A percentile compares a stretch with the other conserved stretches of the same genome.
phyloP scores from a whole-genome alignment of 92 coral and sea anemone genomes.

The Siderastrea radians region DNA sequence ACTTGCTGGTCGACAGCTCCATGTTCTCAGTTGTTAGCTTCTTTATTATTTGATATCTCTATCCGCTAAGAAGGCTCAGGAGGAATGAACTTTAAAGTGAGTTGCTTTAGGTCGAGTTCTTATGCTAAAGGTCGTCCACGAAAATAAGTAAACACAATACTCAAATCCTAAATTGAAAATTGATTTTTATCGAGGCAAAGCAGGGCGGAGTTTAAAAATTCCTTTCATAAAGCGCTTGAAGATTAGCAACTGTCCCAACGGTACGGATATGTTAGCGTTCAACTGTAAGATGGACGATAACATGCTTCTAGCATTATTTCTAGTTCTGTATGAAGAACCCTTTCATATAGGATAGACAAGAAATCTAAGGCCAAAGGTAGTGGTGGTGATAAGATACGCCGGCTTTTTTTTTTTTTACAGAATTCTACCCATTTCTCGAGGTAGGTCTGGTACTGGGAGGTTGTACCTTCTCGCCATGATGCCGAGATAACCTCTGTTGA shows the following conservation, averaged over 20 bases:
- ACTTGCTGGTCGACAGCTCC: constrained; percentile 17
- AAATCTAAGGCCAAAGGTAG: constrained; percentile 46
- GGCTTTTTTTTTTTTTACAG: constrained; percentile 1
- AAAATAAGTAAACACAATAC: constrained; percentile 30
- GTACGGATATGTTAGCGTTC: not conserved
- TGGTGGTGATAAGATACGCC: constrained; percentile 19
- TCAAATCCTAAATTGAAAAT: constrained; percentile 43
- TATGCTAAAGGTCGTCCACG: constrained; percentile 23
- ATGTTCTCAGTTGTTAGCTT: constrained; percentile 15
- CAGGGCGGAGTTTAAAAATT: constrained; percentile 45
- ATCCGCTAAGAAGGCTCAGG: constrained; percentile 8
- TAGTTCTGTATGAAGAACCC: constrained; percentile 41
- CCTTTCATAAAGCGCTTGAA: constrained; percentile 69
- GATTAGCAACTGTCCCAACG: constrained; percentile 65
- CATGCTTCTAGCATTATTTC: constrained; percentile 58
- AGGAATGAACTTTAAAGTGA: constrained; percentile 34
- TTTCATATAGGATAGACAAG: constrained; percentile 41
- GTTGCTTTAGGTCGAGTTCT: constrained; percentile 33
- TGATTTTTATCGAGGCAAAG: constrained; percentile 36
- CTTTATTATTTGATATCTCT: constrained; percentile 63
- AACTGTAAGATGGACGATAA: constrained; percentile 43
- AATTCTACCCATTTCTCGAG: constrained; percentile 54
- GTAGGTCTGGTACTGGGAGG: constrained; percentile 45
- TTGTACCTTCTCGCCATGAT: constrained; percentile 56
- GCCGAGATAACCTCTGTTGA: constrained; percentile 28